Conservation (phyloP, 1,140 invertebrate genomes). For the Mizuhopecten yessoensis region DNA sequence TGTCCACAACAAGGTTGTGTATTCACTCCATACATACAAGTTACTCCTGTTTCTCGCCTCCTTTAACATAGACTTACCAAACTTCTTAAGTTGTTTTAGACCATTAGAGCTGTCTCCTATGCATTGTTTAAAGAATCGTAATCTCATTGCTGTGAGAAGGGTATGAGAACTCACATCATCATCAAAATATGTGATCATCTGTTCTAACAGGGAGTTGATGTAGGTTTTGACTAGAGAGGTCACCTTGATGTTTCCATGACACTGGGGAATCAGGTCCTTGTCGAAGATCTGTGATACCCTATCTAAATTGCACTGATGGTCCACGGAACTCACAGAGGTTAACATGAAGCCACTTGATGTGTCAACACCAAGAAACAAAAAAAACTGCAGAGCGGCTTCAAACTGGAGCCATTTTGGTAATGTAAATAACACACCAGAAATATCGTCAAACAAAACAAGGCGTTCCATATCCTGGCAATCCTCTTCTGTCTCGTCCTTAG, state of each 20-base stretch:
- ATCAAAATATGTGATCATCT: neutral
- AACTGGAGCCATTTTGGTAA: conserved; percentile 76
- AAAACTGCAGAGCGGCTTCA: conserved; percentile 78
- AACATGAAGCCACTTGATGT: neutral
- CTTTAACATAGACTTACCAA: conserved; percentile 82
- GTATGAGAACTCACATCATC: neutral
- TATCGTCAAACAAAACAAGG: conserved; percentile 83
- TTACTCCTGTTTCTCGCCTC: conserved; percentile 82
- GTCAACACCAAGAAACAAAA: conserved; percentile 81
- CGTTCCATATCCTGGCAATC: conserved; percentile 84
- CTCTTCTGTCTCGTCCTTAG: conserved; percentile 79
- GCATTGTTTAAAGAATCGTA: neutral
- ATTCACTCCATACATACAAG: conserved; percentile 82
- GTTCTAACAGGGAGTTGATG: neutral
- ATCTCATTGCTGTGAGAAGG: neutral
- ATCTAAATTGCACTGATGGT: neutral
- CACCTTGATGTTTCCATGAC: neutral
- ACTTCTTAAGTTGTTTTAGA: conserved; percentile 81
- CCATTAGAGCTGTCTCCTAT: neutral
- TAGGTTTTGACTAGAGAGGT: neutral
- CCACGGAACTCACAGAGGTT: neutral
- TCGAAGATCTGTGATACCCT: neutral
- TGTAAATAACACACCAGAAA: conserved; percentile 79
- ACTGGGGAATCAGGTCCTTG: neutral
- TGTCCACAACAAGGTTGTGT: conserved; percentile 79